A percentile compares a stretch with the other conserved stretches of the same genome.
phyloP scores from a whole-genome alignment of 2,888 invertebrate species.

The Caenorhabditis drosophilae region DNA sequence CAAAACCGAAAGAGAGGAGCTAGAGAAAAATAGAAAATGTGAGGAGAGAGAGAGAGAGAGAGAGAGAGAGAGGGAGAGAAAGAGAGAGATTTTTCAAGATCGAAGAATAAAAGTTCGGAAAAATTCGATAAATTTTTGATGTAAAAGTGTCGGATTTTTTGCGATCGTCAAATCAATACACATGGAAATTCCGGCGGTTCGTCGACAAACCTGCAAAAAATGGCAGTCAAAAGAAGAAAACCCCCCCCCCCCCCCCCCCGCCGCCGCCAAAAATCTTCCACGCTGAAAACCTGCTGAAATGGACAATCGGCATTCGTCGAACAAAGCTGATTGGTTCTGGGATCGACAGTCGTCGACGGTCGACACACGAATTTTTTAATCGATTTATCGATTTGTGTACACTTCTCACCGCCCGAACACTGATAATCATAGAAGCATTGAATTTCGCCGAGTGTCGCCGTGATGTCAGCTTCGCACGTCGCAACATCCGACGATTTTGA shows the following conservation, averaged over 20 bases:
- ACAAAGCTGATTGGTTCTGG: conserved; percentile 40
- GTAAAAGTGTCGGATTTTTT: conserved; percentile 33
- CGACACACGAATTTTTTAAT: conserved; percentile 29
- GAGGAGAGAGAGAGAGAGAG: too few species aligned
- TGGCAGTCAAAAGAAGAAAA: not conserved
- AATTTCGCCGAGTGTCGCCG: conserved; percentile 34
- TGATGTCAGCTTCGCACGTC: conserved; percentile 26
- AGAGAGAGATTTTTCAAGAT: too few species aligned
- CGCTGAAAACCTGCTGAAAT: conserved; percentile 51
- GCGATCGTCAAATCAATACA: conserved; percentile 41
- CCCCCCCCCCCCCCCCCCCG: too few species aligned
- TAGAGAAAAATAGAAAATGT: too few species aligned
- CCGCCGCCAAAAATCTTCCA: too few species aligned
- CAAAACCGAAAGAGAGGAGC: too few species aligned
- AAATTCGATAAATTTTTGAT: conserved; percentile 38
- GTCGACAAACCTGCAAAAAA: conserved; percentile 39
- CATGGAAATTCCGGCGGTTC: conserved; percentile 30
- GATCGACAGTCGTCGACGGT: conserved; percentile 35
- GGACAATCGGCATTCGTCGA: conserved; percentile 43
- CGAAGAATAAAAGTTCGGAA: conserved; percentile 33
- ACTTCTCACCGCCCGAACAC: conserved; percentile 52
- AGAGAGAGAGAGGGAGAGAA: too few species aligned
- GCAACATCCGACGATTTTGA: conserved; percentile 14
- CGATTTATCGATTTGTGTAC: conserved; percentile 17
- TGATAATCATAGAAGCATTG: conserved; percentile 45